phyloP scores from a whole-genome alignment of 1,140 invertebrate species.

The Gryon sp. region DNA sequence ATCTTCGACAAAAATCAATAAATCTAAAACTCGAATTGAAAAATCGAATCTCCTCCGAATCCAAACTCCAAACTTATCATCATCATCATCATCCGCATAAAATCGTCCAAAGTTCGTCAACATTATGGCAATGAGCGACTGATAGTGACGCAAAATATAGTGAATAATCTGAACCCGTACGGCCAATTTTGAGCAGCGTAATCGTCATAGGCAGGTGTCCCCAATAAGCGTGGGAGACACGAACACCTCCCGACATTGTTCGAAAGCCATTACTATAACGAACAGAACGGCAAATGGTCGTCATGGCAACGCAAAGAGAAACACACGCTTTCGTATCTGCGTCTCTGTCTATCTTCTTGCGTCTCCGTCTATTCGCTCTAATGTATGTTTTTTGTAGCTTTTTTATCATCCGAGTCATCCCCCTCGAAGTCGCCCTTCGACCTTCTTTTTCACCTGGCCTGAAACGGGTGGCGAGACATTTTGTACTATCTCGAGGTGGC shows the following conservation, averaged over 20 bases:
- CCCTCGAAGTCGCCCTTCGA: slow-evolving; percentile 63
- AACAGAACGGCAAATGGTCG: slow-evolving; percentile 69
- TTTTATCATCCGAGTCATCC: slow-evolving; percentile 59
- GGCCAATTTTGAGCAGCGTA: slow-evolving; percentile 66
- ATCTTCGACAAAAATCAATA: too few species aligned
- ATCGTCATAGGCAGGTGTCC: slow-evolving; percentile 75
- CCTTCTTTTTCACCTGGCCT: slow-evolving; percentile 65
- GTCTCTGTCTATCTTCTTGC: slow-evolving; percentile 49
- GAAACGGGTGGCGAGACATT: slow-evolving; percentile 37
- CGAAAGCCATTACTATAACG: slow-evolving; percentile 74
- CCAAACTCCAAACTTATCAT: too few species aligned
- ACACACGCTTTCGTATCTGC: too few species aligned
- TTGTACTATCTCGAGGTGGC: slow-evolving; percentile 56
- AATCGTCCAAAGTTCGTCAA: too few species aligned
- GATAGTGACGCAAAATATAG: background rate
- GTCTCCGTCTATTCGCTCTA: slow-evolving; percentile 29
- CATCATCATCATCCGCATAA: too few species aligned
- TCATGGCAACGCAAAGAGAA: slow-evolving; percentile 73
- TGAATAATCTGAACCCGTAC: slow-evolving; percentile 32
- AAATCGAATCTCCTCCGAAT: too few species aligned
- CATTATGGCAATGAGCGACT: too few species aligned
- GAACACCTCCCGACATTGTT: slow-evolving; percentile 69
- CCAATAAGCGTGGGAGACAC: slow-evolving; percentile 75
- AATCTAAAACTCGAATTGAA: too few species aligned
- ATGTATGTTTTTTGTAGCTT: slow-evolving; percentile 43